Conservation (phyloP, 1,140 invertebrate genomes). For the Diabrotica undecimpunctata region DNA sequence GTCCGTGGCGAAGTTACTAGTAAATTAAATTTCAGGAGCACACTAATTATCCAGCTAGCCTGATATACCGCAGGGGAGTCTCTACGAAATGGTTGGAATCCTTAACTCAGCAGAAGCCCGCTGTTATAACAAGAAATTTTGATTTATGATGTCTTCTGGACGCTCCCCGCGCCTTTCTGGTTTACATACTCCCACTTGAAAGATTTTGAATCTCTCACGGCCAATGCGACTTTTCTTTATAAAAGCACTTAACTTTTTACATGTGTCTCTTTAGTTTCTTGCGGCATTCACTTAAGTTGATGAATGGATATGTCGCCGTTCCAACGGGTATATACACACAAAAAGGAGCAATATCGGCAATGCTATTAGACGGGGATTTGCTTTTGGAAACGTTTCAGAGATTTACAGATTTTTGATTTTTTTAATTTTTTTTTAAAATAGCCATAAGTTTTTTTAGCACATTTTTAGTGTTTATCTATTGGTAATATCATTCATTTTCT, state of each 20-base stretch:
- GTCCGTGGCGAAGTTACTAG: background rate
- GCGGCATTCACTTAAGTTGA: conserved; percentile 28
- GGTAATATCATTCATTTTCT: too few species aligned
- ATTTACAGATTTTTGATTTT: too few species aligned
- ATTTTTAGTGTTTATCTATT: too few species aligned
- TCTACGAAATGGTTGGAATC: conserved; percentile 11
- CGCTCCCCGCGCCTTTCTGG: conserved; percentile 16
- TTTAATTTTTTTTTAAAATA: too few species aligned
- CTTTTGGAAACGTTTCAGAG: too few species aligned
- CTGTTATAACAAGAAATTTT: conserved; percentile 31
- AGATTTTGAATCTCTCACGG: conserved; percentile 27
- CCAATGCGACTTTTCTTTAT: conserved; percentile 20
- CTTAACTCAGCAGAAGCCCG: conserved; percentile 32
- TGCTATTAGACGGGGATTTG: too few species aligned
- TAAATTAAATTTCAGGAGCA: background rate
- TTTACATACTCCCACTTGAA: conserved; percentile 38
- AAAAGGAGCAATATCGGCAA: too few species aligned
- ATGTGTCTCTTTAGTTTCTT: conserved; percentile 25
- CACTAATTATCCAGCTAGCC: background rate
- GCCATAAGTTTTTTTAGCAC: too few species aligned
- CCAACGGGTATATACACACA: too few species aligned
- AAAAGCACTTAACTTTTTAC: conserved; percentile 23
- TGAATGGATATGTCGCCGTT: conserved; percentile 19
- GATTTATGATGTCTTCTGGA: conserved; percentile 30
- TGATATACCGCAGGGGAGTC: background rate